Evolutionary conservation across 2,113 vertebrate species (phyloP).

Genomic region (Condylura cristata): DNA sequence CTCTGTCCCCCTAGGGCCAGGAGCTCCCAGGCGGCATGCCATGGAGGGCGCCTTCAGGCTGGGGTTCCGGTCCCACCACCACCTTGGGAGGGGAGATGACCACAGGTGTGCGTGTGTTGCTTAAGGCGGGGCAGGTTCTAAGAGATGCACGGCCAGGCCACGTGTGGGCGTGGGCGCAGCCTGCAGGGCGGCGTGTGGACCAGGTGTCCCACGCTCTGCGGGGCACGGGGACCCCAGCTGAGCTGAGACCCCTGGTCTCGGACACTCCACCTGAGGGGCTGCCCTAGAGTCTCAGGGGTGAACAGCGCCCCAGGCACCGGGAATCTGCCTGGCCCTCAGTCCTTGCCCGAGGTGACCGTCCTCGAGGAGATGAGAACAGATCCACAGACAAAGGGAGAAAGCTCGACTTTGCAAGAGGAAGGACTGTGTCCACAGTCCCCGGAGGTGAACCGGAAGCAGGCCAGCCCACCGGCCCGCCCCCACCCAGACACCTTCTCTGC

Average conservation of each 20-base stretch:
- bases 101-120: too few relatives aligned
- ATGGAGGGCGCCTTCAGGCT: not conserved
- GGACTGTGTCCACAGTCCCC: not conserved
- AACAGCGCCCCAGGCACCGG: not conserved
- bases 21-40: fast-evolving
- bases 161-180: too few relatives aligned
- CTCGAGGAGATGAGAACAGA: not conserved
- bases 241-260: not conserved
- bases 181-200: too few relatives aligned
- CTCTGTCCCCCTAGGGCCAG: fast-evolving
- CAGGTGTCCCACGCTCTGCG: not conserved
- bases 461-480: not conserved
- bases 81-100: not conserved
- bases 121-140: too few relatives aligned
- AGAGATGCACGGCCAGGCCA: too few relatives aligned
- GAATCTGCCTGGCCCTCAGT: fast-evolving
- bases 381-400: not conserved
- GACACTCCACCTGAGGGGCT: not conserved
- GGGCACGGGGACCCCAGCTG: not conserved
- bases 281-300: not conserved
- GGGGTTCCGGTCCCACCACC: not conserved
- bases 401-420: not conserved
- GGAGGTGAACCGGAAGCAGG: not conserved
- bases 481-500: fast-evolving
- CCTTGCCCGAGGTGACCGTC: not conserved